These are phyloP conservation scores for Chelidonichthys spinosus DNA, from an alignment of 2,797 vertebrate genomes.

Conservation along the genomic window DNA sequence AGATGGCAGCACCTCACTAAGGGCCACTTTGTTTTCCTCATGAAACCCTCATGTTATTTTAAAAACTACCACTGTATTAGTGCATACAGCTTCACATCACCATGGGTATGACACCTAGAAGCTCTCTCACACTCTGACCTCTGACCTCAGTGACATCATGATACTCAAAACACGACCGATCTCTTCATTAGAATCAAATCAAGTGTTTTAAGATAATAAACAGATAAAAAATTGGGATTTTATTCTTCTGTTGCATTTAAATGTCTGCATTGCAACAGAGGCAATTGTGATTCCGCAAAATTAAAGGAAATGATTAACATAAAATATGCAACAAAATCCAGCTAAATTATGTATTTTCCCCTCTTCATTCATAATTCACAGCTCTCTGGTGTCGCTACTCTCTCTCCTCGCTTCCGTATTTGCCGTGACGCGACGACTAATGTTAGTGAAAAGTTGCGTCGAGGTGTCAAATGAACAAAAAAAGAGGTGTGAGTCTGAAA, in stretches of 20 bases:
- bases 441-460: constrained; percentile 17
- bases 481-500: not conserved
- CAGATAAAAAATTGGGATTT: not conserved
- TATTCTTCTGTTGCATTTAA: constrained; percentile 24
- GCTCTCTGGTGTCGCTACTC: constrained; percentile 57
- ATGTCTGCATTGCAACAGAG: constrained; percentile 46
- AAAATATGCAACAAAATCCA: constrained; percentile 79
- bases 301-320: constrained; percentile 78
- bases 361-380: constrained; percentile 79
- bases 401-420: constrained; percentile 45
- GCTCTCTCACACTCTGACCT: not conserved
- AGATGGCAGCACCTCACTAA: constrained; percentile 78
- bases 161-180: not conserved
- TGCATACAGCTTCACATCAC: not conserved
- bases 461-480: constrained; percentile 10
- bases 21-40: not conserved
- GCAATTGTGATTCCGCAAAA: constrained; percentile 62
- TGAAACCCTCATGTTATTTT: not conserved
- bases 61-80: not conserved
- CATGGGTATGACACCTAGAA: not conserved
- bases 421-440: constrained; percentile 29
- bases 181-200: not conserved
- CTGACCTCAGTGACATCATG: not conserved
- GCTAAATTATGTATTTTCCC: constrained; percentile 77
- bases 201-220: not conserved